Evolutionary conservation across 2,113 vertebrate species (phyloP), one percentile per base, ranked within the genome.

Genomic region (Zosterops japonicus): DNA sequence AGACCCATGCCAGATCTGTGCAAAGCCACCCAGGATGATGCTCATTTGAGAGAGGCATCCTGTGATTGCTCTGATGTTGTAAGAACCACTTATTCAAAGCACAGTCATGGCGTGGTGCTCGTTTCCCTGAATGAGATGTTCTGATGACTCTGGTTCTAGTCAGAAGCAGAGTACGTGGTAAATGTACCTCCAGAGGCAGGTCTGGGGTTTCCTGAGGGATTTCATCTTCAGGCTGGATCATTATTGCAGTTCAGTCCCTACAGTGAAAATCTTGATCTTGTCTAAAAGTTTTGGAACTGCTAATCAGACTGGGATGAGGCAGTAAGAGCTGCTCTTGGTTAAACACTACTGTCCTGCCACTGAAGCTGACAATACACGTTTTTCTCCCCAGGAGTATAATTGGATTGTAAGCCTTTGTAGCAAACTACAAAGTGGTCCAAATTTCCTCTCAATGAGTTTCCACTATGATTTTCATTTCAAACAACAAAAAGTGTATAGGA

Each of bases 311-410:
- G 71, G 68, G 33, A 81, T 87, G 35, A 63, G 74, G 79, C 42
- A 60, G 55, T 52, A 68, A 53, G 68, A 52, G 27, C 44, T 74
- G 75, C 29, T 67, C 33, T 31, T 74, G 44, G 44, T 67, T 93
- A 80, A 92, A 86, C 24, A 53, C 59, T 47, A 25, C 83, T 95
- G 68, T 77, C 79, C 49, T 86, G 41, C n/a, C 46, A 5, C 60
- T 60, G 60, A 64, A 74, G 35, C 25, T 64, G 55, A 24, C 44
- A 93, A 22, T 35, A 70, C 22, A 53, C 0, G 0, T 50, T 93
- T 93, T 95, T 94, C 87, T 88, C 82, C 71, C 50, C 55, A 52
- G 82, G 85, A 76, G 46, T 69, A 50, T 82, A 68, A 85, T 53
- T 56, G n/a, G 28, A 74, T 52, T 78, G 47, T 39, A 70, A 78